Base-by-base conservation (phyloP, 2,113 vertebrate genomes). In the Hippocampus comes region DNA sequence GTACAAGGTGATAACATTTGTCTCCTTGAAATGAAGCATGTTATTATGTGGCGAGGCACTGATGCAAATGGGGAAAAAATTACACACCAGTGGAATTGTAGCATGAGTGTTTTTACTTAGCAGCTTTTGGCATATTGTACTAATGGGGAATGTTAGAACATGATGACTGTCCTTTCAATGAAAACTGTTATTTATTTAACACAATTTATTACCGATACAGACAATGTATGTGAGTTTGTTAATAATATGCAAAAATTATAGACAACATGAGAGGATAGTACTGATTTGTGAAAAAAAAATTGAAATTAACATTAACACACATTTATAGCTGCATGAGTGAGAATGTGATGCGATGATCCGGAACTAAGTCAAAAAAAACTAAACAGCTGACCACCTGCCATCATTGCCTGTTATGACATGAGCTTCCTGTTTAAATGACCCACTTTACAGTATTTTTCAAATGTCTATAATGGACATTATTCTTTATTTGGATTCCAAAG, bases 11-110 rank as follows among this genome's bases (percentile, higher is more conserved):
- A 27, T 69, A 48, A 42, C 51, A 42, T 60, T 82, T 51, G 72
- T 77, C 67, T 71, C 72, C n/a, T 25, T 80, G 42, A 75, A 78
- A 85, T 80, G n/a, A 72, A 69, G 41, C 51, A 43, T 67, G 63
- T 67, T 46, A 27, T 68, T 68, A 81, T 56, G 75, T 61, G 75
- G 49, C 9, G 59, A 43, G 8, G 20, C 30, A 60, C 1, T 38
- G 14, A 20, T 71, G 53, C 49, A 11, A 64, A 30, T 23, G 25
- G 56, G 66, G 48, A 53, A 18, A 21, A 68, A 53, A 65, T 41
- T 42, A 63, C 34, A 42, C 61, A 27, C 7, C 34, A 73, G 5
- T 67, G 18, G 9, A 59, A 25, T 9, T 21, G 38, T 53, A 41
- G 5, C 23, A 27, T 61, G 7, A 21, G 25, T 34, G 27, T 68